Evolutionary conservation across 2,888 invertebrate species (phyloP).

Genomic region (Hemaris fuciformis): DNA sequence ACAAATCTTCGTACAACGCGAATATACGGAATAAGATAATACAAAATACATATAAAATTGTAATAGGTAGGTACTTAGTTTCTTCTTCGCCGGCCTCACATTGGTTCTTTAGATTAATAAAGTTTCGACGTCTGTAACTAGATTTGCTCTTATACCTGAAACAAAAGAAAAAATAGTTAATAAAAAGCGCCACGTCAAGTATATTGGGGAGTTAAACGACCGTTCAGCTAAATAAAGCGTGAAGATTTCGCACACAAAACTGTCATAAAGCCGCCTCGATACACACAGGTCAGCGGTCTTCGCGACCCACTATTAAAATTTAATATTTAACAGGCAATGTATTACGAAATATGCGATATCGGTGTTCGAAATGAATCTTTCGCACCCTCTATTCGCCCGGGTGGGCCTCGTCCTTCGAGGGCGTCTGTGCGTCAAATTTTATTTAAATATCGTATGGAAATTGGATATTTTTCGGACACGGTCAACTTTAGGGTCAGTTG

Average conservation of each 20-base stretch:
- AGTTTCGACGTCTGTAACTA: too few relatives aligned
- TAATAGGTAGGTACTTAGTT: too few relatives aligned
- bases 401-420: neutral
- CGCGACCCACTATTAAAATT: conserved; percentile 15
- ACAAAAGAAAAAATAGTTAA: too few relatives aligned
- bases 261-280: neutral
- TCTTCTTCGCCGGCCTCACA: too few relatives aligned
- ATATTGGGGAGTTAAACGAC: too few relatives aligned
- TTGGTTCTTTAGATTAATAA: too few relatives aligned
- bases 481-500: conserved; percentile 25
- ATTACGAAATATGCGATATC: neutral
- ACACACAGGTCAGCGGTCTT: neutral
- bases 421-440: conserved; percentile 25
- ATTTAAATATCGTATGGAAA: conserved; percentile 34
- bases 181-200: neutral
- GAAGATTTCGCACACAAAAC: neutral
- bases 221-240: neutral
- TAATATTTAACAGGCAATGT: neutral
- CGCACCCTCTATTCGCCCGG: neutral
- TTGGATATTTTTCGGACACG: conserved; percentile 21
- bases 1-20: too few relatives aligned
- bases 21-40: too few relatives aligned
- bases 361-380: neutral
- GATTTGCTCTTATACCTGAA: neutral
- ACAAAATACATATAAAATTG: too few relatives aligned